Evolutionary conservation across 1,140 invertebrate genomes (phyloP), one percentile per base, ranked within the genome.

Genomic region (Rhagoletis zephyria): DNA sequence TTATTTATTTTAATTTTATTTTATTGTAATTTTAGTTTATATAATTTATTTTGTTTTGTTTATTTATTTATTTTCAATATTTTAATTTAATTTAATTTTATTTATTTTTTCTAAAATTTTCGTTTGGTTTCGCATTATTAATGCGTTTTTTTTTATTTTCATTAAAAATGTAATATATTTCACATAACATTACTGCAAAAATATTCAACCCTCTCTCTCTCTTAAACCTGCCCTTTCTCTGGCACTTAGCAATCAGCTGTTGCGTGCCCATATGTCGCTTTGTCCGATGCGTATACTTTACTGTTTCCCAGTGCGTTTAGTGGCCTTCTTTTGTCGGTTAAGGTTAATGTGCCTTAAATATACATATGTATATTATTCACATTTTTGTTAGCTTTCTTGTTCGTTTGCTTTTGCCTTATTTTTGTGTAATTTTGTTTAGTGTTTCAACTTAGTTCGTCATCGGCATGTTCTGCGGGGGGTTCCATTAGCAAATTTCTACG

Each of bases 311-410:
- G 30, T 30, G 16, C 74, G 48, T 81, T 81, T 2, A 10, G 70
- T 81, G 51, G 74, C 51, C 51, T 48, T 51, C 45, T 87, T 87
- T 87, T 19, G 87, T 88, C 61, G 87, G 77, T 91, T 87, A 77
- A 87, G 90, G 90, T 91, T 91, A 91, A 90, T 90, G 90, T 90
- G 91, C 90, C 89, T 90, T 91, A 90, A 91, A 91, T 90, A 90
- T 91, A 90, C 90, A 89, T 91, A 91, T 90, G 90, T 91, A 90
- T 91, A 89, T 91, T 90, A 91, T 88, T 89, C 89, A 91, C 89
- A 89, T 88, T 89, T 89, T 85, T 85, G 64, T 88, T 81, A 10
- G 42, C 16, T 40, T 74, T 40, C 42, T 74, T 45, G 0, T 2
- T 63, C 16, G 12, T 40, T 67, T 9, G 74, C 16, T 56, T 63